A percentile compares a stretch with the other conserved stretches of the same genome.
Evolutionary conservation across 1,140 invertebrate genomes (phyloP).

Genomic region (Chironomus striatipennis): DNA sequence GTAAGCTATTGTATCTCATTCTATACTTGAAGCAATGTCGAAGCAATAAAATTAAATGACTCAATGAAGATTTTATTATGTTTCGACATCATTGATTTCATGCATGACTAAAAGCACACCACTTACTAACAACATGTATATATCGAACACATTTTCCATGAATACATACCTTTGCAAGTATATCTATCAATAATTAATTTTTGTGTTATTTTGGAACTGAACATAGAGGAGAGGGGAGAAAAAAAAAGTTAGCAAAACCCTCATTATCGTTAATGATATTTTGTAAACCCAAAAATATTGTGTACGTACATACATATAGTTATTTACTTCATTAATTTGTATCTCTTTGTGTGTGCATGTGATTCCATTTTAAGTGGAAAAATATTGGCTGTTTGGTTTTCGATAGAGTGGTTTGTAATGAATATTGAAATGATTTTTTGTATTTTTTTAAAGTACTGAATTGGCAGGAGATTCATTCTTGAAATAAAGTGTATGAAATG

Average conservation of each 20-base stretch:
- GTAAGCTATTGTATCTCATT: not conserved
- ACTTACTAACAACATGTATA: not conserved
- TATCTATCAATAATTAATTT: constrained; percentile 15
- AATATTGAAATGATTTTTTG: too few species aligned
- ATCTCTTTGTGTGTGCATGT: not conserved
- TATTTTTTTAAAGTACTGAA: too few species aligned
- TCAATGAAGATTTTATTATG: constrained; percentile 14
- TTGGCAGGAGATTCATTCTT: too few species aligned
- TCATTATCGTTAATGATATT: constrained; percentile 14
- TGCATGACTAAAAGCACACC: not conserved
- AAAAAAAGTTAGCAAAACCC: not conserved
- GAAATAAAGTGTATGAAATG: too few species aligned
- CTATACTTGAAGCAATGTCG: not conserved
- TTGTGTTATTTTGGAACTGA: not conserved
- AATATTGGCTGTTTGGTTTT: too few species aligned
- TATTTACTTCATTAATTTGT: not conserved
- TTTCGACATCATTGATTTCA: constrained; percentile 7
- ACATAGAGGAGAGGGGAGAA: too few species aligned
- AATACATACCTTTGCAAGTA: not conserved
- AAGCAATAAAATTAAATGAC: constrained; percentile 14
- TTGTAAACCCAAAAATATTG: not conserved
- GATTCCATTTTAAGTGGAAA: too few species aligned
- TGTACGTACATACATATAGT: not conserved
- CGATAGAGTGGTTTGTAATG: too few species aligned
- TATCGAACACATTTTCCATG: not conserved